Evolutionary conservation across 2,888 invertebrate species (phyloP).

Genomic region (Atrina japonica): DNA sequence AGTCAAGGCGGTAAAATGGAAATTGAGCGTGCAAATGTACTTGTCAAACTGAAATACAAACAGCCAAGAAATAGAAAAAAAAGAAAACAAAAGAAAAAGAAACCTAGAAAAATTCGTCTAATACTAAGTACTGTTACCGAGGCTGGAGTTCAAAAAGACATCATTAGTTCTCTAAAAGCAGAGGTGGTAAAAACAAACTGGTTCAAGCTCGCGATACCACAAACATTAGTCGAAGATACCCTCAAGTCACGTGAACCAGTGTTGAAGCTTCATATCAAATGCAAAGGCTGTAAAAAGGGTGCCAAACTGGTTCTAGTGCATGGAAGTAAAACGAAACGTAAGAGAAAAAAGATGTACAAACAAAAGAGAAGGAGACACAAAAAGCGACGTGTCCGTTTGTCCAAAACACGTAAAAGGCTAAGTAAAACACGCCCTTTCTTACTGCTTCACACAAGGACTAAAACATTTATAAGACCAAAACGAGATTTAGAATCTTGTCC

Average conservation of each 20-base stretch:
- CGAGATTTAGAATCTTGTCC: conserved; percentile 10
- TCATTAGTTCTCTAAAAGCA: conserved; percentile 18
- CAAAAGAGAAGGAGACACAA: neutral
- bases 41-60: conserved; percentile 52
- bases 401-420: neutral
- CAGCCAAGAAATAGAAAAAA: neutral
- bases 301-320: conserved; percentile 34
- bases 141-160: neutral
- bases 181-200: conserved; percentile 31
- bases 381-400: neutral
- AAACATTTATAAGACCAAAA: conserved; percentile 31
- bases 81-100: conserved; percentile 4
- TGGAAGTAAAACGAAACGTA: conserved; percentile 24
- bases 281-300: conserved; percentile 28
- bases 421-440: conserved; percentile 36
- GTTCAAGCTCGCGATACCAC: conserved; percentile 32
- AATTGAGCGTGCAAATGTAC: conserved; percentile 54
- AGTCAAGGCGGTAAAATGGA: conserved; percentile 39
- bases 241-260: conserved; percentile 21
- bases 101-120: conserved; percentile 13
- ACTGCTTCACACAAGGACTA: conserved; percentile 34
- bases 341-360: conserved; percentile 4
- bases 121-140: conserved; percentile 27
- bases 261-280: conserved; percentile 25
- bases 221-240: conserved; percentile 18